These are phyloP conservation scores for Cynocephalus volans DNA, from an alignment of 2,113 vertebrate species.

Conservation along the genomic window DNA sequence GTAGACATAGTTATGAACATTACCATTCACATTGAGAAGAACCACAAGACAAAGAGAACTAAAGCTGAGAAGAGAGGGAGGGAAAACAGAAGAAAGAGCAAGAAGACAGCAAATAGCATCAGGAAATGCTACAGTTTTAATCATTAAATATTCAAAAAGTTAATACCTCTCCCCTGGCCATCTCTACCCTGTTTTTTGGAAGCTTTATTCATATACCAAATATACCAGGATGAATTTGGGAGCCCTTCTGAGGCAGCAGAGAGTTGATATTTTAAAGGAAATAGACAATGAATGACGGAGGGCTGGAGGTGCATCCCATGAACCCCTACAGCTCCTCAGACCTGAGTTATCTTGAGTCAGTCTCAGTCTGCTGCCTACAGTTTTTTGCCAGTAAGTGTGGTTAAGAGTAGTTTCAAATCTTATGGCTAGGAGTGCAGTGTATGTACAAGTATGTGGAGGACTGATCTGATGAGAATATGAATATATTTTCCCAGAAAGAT, in stretches of 20 bases:
- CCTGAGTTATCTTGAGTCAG: not conserved
- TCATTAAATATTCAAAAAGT: not conserved
- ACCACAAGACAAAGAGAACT: not conserved
- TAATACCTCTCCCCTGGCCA: too few species aligned
- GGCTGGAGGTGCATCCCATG: not conserved
- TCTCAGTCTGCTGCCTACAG: too few species aligned
- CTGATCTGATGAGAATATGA: not conserved
- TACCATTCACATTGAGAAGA: not conserved
- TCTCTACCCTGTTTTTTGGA: not conserved
- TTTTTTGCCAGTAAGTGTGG: not conserved
- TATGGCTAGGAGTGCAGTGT: not conserved
- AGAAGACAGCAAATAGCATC: not conserved
- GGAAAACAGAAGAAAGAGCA: not conserved
- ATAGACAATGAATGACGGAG: not conserved
- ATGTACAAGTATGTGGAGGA: not conserved
- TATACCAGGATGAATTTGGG: not conserved
- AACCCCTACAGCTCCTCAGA: not conserved
- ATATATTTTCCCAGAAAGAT: not conserved
- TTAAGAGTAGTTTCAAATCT: not conserved
- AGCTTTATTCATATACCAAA: not conserved
- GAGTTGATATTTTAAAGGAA: not conserved
- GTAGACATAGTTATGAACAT: not conserved
- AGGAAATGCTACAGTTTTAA: not conserved
- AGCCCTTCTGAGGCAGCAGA: not conserved
- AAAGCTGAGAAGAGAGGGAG: not conserved